Evolutionary conservation across 2,113 vertebrate genomes (phyloP).

Genomic region (Tachysurus vachellii): DNA sequence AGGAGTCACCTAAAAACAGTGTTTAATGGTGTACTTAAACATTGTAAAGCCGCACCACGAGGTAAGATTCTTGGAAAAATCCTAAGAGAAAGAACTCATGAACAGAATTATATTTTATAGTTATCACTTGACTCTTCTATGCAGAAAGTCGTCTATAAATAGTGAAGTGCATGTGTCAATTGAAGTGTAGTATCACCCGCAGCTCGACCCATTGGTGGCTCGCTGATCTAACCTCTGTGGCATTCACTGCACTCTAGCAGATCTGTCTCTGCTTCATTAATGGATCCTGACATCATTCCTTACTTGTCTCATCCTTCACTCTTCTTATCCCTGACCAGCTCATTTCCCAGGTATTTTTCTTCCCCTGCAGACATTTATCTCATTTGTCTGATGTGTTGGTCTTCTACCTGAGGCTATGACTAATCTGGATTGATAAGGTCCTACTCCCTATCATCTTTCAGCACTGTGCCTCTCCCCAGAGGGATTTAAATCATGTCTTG

Average conservation of each 20-base stretch:
- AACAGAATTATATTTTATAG: not conserved
- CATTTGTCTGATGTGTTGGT: conserved; percentile 31
- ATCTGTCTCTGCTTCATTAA: conserved; percentile 49
- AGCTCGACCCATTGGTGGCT: conserved; percentile 35
- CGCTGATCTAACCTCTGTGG: conserved; percentile 55
- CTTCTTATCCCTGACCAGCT: conserved; percentile 41
- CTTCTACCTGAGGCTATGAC: conserved; percentile 39
- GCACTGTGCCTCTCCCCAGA: conserved; percentile 8
- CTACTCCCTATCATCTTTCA: conserved; percentile 17
- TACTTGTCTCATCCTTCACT: conserved; percentile 43
- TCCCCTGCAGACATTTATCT: conserved; percentile 42
- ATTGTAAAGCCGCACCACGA: not conserved
- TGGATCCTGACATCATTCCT: conserved; percentile 48
- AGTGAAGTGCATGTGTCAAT: conserved; percentile 46
- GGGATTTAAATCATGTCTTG: conserved; percentile 20
- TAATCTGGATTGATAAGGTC: conserved; percentile 38
- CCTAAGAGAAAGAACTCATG: conserved; percentile 11
- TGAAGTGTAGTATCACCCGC: conserved; percentile 31
- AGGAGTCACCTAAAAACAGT: conserved; percentile 78
- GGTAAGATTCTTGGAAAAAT: not conserved
- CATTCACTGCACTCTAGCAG: conserved; percentile 41
- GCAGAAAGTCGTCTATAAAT: conserved; percentile 54
- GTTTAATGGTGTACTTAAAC: not conserved
- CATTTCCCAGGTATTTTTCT: conserved; percentile 52
- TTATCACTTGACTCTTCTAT: conserved; percentile 31